phyloP scores from a whole-genome alignment of 2,888 invertebrate genomes.

The Amaurobius ferox region DNA sequence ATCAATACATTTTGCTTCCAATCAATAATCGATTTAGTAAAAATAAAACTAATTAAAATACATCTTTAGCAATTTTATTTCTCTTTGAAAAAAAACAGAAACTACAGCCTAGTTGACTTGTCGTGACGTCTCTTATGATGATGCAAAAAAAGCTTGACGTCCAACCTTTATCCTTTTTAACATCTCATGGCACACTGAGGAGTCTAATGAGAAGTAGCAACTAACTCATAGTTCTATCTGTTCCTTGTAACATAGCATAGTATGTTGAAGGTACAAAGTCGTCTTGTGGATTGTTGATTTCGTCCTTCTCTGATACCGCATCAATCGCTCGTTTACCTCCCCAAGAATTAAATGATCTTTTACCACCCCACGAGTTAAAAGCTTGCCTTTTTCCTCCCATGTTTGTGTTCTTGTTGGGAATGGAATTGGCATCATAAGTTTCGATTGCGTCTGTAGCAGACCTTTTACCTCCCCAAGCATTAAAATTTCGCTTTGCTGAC shows the following conservation, averaged over 20 bases:
- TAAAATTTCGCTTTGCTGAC: constrained; percentile 37
- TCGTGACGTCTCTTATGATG: no score
- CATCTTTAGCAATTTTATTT: no score
- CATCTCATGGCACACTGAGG: no score
- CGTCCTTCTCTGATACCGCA: not conserved
- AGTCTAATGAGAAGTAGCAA: no score
- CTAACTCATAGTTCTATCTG: not conserved
- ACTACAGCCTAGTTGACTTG: no score
- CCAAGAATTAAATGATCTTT: constrained; percentile 37
- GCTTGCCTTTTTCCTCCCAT: not conserved
- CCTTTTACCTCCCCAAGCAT: constrained; percentile 40
- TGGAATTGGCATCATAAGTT: not conserved
- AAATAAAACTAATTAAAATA: no score
- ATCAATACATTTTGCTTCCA: no score
- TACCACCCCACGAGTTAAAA: constrained; percentile 41
- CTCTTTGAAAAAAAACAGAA: no score
- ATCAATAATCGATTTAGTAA: no score
- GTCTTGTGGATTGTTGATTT: not conserved
- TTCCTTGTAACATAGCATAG: not conserved
- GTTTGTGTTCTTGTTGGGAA: not conserved
- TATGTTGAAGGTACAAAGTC: not conserved
- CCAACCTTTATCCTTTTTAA: no score
- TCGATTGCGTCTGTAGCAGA: not conserved
- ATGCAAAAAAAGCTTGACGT: no score
- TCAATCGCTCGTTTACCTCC: constrained; percentile 20